These are phyloP conservation scores for Lycia hirtaria DNA, from an alignment of 2,888 invertebrate species.

Conservation along the genomic window DNA sequence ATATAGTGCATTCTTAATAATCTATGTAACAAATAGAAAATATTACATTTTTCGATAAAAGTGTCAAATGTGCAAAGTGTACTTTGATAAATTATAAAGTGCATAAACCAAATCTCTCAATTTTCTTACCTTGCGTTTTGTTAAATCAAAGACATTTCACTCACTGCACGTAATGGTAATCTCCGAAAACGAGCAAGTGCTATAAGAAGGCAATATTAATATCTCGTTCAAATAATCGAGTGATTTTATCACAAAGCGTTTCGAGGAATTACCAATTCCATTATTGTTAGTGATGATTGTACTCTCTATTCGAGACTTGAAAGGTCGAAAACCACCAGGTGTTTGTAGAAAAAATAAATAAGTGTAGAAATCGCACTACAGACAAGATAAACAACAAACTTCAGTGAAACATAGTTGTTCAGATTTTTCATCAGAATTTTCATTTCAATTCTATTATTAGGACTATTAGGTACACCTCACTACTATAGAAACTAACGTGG, in stretches of 20 bases:
- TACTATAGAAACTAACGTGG: no score
- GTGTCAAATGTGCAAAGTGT: neutral
- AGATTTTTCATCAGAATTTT: no score
- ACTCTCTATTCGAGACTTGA: neutral
- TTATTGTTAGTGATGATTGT: slow-evolving; percentile 13
- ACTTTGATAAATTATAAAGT: no score
- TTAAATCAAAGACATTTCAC: slow-evolving; percentile 11
- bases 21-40: no score
- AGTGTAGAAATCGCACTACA: no score
- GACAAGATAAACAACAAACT: no score
- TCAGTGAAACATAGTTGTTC: no score
- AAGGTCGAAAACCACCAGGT: slow-evolving; percentile 1
- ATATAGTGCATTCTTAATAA: no score
- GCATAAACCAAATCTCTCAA: neutral
- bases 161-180: slow-evolving; percentile 16
- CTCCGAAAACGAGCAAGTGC: slow-evolving; percentile 14
- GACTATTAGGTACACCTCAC: no score
- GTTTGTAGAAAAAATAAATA: neutral
- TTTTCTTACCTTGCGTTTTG: slow-evolving; percentile 6
- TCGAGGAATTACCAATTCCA: slow-evolving; percentile 14
- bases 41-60: neutral
- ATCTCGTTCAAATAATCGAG: slow-evolving; percentile 21
- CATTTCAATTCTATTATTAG: no score
- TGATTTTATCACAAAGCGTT: slow-evolving; percentile 6
- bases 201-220: slow-evolving; percentile 17